Percentiles rank a stretch among this genome's conserved stretches.
Evolutionary conservation across 2,113 vertebrate species (phyloP).

Genomic region (Lates calcarifer): DNA sequence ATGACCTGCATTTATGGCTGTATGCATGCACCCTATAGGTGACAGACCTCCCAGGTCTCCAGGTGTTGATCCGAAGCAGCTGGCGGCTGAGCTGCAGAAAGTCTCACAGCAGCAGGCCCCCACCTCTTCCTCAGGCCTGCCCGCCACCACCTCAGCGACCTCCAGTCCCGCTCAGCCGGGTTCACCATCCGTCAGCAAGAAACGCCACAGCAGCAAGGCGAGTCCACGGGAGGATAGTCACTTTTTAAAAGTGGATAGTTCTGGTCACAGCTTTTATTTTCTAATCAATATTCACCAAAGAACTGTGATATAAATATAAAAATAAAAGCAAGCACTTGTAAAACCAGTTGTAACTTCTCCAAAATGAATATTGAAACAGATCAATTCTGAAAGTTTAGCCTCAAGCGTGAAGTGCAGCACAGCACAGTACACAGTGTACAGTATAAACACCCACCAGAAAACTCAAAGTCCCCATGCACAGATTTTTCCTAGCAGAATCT

Average conservation of each 20-base stretch:
- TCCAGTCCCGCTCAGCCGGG: conserved; percentile 96
- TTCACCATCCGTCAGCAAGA: conserved; percentile 96
- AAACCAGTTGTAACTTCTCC: background rate
- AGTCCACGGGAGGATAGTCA: conserved; percentile 27
- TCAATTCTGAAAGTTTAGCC: conserved; percentile 9
- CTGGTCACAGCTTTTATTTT: background rate
- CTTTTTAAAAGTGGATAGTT: background rate
- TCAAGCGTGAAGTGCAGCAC: conserved; percentile 8
- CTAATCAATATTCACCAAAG: background rate
- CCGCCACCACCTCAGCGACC: conserved; percentile 88
- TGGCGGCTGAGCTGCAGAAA: conserved; percentile 97
- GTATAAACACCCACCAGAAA: conserved; percentile 35
- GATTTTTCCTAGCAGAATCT: background rate
- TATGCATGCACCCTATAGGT: conserved; percentile 72
- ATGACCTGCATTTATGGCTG: background rate
- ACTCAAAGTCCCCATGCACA: conserved; percentile 30
- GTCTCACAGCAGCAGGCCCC: conserved; percentile 94
- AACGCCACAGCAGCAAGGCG: conserved; percentile 95
- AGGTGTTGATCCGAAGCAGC: conserved; percentile 96
- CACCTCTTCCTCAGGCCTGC: conserved; percentile 83
- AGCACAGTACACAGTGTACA: conserved; percentile 12
- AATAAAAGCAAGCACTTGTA: background rate
- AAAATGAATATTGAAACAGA: conserved; percentile 8
- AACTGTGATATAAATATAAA: no score
- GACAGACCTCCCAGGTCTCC: conserved; percentile 94